Conservation (phyloP, 1,140 invertebrate species). For the Ruditapes philippinarum region DNA sequence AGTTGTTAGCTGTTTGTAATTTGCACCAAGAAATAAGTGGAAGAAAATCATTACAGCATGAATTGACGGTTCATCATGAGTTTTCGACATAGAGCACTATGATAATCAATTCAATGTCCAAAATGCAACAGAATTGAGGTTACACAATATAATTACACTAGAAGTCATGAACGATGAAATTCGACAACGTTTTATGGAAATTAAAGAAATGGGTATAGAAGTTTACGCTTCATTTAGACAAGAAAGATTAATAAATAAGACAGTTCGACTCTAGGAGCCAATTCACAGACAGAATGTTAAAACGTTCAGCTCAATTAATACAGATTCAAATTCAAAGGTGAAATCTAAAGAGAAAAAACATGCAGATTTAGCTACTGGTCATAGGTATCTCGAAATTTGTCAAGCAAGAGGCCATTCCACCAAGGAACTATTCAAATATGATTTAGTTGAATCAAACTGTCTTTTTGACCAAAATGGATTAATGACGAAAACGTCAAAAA, state of each 20-base stretch:
- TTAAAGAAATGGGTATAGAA: not conserved
- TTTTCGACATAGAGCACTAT: conserved; percentile 11
- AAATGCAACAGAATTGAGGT: not conserved
- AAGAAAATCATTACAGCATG: conserved; percentile 9
- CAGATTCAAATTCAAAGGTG: not conserved
- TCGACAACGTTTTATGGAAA: not conserved
- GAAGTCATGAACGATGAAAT: conserved; percentile 45
- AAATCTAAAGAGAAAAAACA: too few relatives aligned
- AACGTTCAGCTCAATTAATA: not conserved
- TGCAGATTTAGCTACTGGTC: conserved; percentile 7
- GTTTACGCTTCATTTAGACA: not conserved
- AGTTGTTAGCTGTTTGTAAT: conserved; percentile 7
- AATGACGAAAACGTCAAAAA: conserved; percentile 42
- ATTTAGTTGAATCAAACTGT: not conserved
- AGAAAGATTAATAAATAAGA: conserved; percentile 4
- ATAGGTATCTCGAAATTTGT: conserved; percentile 25
- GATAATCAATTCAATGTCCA: conserved; percentile 8
- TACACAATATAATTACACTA: conserved; percentile 36
- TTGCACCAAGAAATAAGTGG: not conserved
- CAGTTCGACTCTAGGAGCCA: not conserved
- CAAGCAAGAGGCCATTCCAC: conserved; percentile 34
- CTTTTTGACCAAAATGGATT: conserved; percentile 19
- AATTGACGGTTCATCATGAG: conserved; percentile 20
- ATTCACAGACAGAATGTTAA: conserved; percentile 36
- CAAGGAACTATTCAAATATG: not conserved